Evolutionary conservation across 2,888 invertebrate species (phyloP).

Genomic region (Palloptera scutellata): DNA sequence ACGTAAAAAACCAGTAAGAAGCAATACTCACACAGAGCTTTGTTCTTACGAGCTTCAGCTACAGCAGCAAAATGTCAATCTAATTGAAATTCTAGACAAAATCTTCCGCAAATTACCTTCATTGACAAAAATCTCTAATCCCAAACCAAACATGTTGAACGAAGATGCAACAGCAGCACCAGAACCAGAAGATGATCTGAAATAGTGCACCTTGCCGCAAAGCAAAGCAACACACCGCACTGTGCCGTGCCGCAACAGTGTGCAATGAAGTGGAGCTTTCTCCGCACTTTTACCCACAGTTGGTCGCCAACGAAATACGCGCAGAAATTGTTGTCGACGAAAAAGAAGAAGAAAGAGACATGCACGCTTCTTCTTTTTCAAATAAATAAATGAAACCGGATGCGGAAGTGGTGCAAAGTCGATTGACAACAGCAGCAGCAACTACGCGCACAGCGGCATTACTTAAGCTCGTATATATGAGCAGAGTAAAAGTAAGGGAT

Average conservation of each 20-base stretch:
- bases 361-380: too few species aligned
- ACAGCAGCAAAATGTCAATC: constrained; percentile 54
- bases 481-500: too few species aligned
- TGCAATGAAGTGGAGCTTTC: not conserved
- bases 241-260: not conserved
- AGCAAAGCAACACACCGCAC: too few species aligned
- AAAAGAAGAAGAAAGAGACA: too few species aligned
- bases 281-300: not conserved
- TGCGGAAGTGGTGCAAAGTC: constrained; percentile 9
- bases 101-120: constrained; percentile 64
- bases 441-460: not conserved
- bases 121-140: constrained; percentile 64
- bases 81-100: constrained; percentile 64
- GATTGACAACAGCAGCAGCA: constrained; percentile 9
- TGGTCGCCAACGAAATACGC: constrained; percentile 1
- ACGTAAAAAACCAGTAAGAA: too few species aligned
- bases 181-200: not conserved
- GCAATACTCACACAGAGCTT: too few species aligned
- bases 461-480: not conserved
- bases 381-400: constrained; percentile 20
- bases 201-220: not conserved
- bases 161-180: constrained; percentile 17
- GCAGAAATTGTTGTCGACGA: constrained; percentile 10
- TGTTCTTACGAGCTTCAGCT: not conserved
- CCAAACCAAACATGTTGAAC: constrained; percentile 47